Percentiles rank a stretch among this genome's conserved stretches.
Evolutionary conservation across 2,113 vertebrate species (phyloP).

Genomic region (Corvus moneduloides): DNA sequence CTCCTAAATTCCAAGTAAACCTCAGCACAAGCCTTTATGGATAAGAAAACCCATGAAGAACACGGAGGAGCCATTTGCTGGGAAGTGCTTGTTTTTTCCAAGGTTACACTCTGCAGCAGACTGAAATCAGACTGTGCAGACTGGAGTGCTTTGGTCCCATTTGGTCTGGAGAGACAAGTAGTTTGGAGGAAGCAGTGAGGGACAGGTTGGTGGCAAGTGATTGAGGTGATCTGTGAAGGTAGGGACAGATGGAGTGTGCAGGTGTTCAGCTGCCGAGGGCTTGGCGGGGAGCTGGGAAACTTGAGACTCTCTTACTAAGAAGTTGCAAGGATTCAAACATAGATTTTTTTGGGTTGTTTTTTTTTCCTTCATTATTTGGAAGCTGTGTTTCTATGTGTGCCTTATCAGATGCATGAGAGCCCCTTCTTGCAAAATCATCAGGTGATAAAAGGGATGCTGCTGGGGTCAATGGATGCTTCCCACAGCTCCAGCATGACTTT

Average conservation of each 20-base stretch:
- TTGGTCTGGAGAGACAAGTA: background rate
- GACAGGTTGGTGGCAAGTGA: background rate
- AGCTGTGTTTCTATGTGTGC: background rate
- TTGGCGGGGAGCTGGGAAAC: background rate
- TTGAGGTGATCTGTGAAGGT: background rate
- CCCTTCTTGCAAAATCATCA: background rate
- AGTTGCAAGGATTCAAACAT: background rate
- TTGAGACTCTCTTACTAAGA: background rate
- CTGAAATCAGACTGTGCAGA: background rate
- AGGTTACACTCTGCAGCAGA: background rate
- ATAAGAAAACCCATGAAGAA: background rate
- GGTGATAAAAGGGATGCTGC: background rate
- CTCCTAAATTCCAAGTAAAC: background rate
- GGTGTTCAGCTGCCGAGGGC: background rate
- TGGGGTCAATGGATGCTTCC: background rate
- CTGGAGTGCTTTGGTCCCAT: background rate
- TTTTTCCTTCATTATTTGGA: background rate
- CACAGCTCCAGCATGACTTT: background rate
- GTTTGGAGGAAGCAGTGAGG: background rate
- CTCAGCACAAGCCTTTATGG: background rate
- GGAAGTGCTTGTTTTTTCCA: background rate
- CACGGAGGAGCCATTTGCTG: background rate
- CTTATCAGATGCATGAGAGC: background rate
- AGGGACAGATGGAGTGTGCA: slow-evolving; percentile 23
- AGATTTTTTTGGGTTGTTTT: background rate